Conservation (phyloP, 2,113 vertebrate species). For the Corydoras sp. region DNA sequence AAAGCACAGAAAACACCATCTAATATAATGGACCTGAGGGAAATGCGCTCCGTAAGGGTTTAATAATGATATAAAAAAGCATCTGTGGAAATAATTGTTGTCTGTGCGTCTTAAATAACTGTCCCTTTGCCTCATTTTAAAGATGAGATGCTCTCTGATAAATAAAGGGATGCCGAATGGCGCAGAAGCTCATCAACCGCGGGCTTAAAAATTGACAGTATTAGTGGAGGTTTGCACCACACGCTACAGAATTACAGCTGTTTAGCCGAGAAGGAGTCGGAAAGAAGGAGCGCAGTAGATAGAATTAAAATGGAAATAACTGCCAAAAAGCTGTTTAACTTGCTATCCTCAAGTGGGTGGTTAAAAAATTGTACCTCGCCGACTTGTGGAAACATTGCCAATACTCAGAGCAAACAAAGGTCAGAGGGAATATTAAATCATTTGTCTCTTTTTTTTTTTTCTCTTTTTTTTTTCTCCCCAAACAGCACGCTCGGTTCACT, state of each 20-base stretch:
- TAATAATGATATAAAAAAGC: slow-evolving; percentile 15
- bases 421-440: slow-evolving; percentile 53
- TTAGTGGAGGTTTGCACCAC: slow-evolving; percentile 20
- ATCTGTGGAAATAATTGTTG: slow-evolving; percentile 26
- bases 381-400: slow-evolving; percentile 47
- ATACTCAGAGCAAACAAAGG: slow-evolving; percentile 54
- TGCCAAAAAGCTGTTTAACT: slow-evolving; percentile 48
- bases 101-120: slow-evolving; percentile 2
- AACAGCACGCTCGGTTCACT: slow-evolving; percentile 33
- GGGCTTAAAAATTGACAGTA: slow-evolving; percentile 32
- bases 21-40: slow-evolving; percentile 13
- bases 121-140: slow-evolving; percentile 10
- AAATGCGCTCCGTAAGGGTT: slow-evolving; percentile 14
- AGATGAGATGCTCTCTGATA: slow-evolving; percentile 11
- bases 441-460: slow-evolving; percentile 39
- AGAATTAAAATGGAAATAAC: slow-evolving; percentile 38
- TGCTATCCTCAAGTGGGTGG: slow-evolving; percentile 45
- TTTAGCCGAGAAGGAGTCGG: slow-evolving; percentile 5
- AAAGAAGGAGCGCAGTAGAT: slow-evolving; percentile 20
- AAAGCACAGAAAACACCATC: slow-evolving; percentile 14
- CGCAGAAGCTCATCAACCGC: slow-evolving; percentile 17
- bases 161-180: slow-evolving; percentile 29
- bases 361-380: slow-evolving; percentile 46
- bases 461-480: not conserved
- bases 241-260: slow-evolving; percentile 20